Percentiles rank a stretch among this genome's conserved stretches.
Evolutionary conservation across 2,113 vertebrate species (phyloP).

Genomic region (Strix uralensis): DNA sequence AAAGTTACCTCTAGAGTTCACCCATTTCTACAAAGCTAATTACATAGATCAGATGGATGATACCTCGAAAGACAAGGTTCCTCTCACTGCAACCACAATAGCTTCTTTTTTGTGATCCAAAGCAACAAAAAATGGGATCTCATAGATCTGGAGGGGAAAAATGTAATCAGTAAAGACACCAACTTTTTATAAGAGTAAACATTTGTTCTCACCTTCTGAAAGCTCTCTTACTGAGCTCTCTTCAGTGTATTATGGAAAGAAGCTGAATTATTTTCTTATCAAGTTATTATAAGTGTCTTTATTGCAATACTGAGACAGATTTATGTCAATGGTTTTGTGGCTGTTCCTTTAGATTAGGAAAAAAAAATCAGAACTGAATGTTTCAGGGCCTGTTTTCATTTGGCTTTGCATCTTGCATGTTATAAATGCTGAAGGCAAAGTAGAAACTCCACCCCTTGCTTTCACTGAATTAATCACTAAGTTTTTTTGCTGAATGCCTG

Average conservation of each 20-base stretch:
- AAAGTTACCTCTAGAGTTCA: not conserved
- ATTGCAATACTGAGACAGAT: not conserved
- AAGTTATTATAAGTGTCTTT: not conserved
- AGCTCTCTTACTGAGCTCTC: not conserved
- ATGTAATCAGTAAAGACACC: not conserved
- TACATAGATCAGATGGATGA: not conserved
- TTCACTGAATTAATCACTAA: not conserved
- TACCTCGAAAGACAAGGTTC: constrained; percentile 94
- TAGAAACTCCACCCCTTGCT: not conserved
- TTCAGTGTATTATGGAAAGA: not conserved
- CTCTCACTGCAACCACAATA: constrained; percentile 91
- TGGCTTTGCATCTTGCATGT: not conserved
- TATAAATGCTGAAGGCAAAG: not conserved
- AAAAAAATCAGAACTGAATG: not conserved
- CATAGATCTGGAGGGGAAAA: constrained; percentile 84
- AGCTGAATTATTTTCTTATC: not conserved
- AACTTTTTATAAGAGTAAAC: not conserved
- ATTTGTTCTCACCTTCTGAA: not conserved
- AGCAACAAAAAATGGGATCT: constrained; percentile 94
- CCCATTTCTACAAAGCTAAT: not conserved
- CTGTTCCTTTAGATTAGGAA: not conserved
- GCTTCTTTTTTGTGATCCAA: constrained; percentile 93
- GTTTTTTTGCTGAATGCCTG: not conserved
- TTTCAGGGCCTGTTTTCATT: not conserved
- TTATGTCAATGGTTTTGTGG: not conserved